Base-by-base conservation (phyloP, 2,113 vertebrate species). In the Peromyscus polionotus region DNA sequence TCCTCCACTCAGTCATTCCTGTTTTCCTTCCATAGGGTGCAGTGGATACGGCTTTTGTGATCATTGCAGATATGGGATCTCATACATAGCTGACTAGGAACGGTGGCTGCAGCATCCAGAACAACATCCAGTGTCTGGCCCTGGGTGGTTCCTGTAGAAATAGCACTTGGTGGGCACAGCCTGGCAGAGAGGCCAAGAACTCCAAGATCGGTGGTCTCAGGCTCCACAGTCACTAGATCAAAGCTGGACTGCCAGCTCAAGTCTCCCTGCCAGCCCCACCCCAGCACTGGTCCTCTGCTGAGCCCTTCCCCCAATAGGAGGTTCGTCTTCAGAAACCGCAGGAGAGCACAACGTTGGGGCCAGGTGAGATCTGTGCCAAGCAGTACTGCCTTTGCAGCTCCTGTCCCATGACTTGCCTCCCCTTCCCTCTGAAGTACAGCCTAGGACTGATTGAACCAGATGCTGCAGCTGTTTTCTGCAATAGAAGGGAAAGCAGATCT, bases 41-140 rank as follows among this genome's bases (percentile, higher is more conserved):
- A 2, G 0, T 48, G 68, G 24, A 75, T 13, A 42, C 51, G 31
- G 61, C 12, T 45, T 51, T 0, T 0, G 39, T 3, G 6, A 7
- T 59, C 31, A 39, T 1, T 54, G 28, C 8, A 70, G 68, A 72
- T 36, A 72, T 72, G 14, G 31, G 22, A 19, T 17, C 0, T 59
- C 4, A 0, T 4, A 28, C 36, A 90, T 26, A 33, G 36, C n/a
- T 31, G 81, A 51, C 39, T 5, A 7, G 73, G 81, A 26, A 26
- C 9, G 0, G 0, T 2, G 70, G 79, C 39, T 42, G 33, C 7
- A 24, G 13, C 39, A 4, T 39, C 2, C 16, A 45, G 67, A 33
- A 70, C 1, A 0, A 31, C 1, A 2, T 79, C 48, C 5, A 0
- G 31, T 9, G 16, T 42, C 89, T 3, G 1, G 48, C 36, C 39